Percentiles rank a stretch among this genome's conserved stretches.
Evolutionary conservation across 2,888 invertebrate species (phyloP).

Genomic region (Nephrotoma guestfalica): DNA sequence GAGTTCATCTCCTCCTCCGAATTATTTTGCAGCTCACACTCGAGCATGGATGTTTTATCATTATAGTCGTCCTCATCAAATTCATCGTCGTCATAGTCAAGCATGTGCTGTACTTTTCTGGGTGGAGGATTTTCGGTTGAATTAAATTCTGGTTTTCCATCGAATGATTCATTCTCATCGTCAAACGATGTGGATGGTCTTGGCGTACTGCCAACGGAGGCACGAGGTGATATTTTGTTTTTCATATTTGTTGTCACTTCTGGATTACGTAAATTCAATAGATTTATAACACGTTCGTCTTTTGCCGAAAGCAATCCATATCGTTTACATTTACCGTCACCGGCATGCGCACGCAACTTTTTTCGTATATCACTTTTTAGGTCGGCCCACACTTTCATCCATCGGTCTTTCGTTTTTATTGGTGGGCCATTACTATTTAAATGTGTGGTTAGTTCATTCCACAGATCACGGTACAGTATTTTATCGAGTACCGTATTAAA

Average conservation of each 20-base stretch:
- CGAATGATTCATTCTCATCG: neutral
- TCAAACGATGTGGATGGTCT: neutral
- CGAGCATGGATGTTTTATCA: neutral
- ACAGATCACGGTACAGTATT: neutral
- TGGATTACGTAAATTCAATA: neutral
- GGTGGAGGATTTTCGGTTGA: neutral
- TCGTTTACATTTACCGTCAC: neutral
- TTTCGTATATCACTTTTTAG: neutral
- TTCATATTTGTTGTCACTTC: neutral
- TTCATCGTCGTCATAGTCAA: neutral
- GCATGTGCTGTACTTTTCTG: neutral
- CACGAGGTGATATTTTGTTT: neutral
- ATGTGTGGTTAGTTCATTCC: neutral
- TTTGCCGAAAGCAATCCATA: neutral
- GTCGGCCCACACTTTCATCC: conserved; percentile 1
- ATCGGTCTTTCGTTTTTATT: neutral
- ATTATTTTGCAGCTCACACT: neutral
- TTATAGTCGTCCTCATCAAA: neutral
- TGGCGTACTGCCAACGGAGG: neutral
- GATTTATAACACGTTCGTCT: neutral
- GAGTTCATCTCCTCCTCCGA: neutral
- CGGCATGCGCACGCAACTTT: neutral
- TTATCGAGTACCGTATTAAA: neutral
- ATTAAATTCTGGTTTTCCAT: neutral
- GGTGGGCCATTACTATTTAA: neutral